Base-by-base conservation (phyloP, 2,888 invertebrate species). In the Steinernema carpocapsae region DNA sequence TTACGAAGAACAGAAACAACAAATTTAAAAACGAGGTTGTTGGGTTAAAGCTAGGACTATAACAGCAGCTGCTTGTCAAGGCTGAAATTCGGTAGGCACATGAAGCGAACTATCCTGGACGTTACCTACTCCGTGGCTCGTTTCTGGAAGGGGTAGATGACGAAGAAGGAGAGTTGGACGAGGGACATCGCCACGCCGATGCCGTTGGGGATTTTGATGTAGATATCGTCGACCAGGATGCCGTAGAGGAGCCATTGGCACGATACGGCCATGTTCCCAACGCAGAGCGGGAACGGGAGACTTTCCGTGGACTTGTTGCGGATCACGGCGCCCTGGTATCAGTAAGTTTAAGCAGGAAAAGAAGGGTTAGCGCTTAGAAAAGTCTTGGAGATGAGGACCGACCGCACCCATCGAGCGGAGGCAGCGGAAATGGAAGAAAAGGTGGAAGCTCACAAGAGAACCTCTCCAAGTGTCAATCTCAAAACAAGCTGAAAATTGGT, bases 201-300 rank as follows among this genome's bases (percentile, higher is more conserved):
- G 71, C 92, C 90, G 89, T 94, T 94, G 51, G 94, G 93, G 80
- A 92, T 89, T 84, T 93, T 90, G 84, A 94, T 91, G 88, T 93
- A 94, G 75, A 89, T 87, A 88, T 94, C 93, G 79, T 91, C 89
- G 74, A 94, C 90, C 56, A 93, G 91, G 80, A 92, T 90, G 17
- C 94, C 94, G 88, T 94, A 94, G 0, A 93, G 85, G 72, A 93
- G 89, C 94, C 94, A 94, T 87, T 92, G 91, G 78, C 91, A 90
- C 29, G 92, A 91, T 17, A 95, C 94, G 6, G 94, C 85, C 42
- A 93, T 91, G 79, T 93, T 94, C 81, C 93, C 92, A 45, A 93
- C 89, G 84, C 94, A 94, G 76, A 96, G 90, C 10, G 94, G 93
- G 88, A 95, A 93, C 4, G 95, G 95, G 88, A 97, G 90, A 46